phyloP scores from a whole-genome alignment of 2,888 invertebrate genomes.

The Aphrophora alni region DNA sequence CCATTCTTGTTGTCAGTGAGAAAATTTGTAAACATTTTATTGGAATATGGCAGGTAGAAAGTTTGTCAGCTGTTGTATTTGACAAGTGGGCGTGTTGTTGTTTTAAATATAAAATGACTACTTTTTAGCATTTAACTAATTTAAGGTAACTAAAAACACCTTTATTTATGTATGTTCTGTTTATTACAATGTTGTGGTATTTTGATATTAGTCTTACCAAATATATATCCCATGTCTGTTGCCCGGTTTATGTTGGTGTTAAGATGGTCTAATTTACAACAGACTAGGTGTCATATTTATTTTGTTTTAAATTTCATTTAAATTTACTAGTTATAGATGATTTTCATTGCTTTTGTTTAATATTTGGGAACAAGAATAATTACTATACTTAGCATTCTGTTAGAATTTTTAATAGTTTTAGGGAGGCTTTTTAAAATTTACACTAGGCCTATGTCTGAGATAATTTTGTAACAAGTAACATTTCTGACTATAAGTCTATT shows the following conservation, averaged over 20 bases:
- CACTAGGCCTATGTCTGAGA: no score
- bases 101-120: conserved; percentile 14
- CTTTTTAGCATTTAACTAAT: background rate
- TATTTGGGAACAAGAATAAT: no score
- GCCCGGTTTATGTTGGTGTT: background rate
- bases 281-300: no score
- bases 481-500: no score
- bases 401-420: no score
- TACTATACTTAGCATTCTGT: no score
- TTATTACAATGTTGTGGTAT: background rate
- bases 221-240: background rate
- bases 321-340: no score
- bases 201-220: background rate
- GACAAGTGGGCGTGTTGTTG: conserved; percentile 40
- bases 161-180: background rate
- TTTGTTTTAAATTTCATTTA: no score
- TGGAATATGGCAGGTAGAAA: conserved; percentile 9
- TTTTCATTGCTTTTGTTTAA: no score
- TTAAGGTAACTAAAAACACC: background rate
- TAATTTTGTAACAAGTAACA: no score
- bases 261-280: no score
- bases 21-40: background rate
- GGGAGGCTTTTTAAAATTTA: no score
- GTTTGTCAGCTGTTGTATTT: conserved; percentile 39
- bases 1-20: background rate